Base-by-base conservation (phyloP, 2,888 invertebrate species). In the Idaea straminata region DNA sequence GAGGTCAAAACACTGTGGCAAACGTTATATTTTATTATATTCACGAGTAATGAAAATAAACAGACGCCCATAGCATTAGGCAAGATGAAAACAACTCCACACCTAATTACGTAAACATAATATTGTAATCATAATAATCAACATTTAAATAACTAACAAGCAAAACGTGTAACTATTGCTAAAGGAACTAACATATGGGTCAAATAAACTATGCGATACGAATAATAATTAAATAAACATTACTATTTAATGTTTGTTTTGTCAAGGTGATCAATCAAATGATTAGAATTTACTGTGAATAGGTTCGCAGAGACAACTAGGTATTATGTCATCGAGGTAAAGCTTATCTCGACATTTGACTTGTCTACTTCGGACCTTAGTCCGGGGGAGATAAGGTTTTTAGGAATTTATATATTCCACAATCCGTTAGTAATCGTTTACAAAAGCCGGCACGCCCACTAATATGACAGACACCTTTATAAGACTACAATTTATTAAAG, bases 111-210 rank as follows among this genome's bases (percentile, higher is more conserved):
- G 66, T 66, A 62, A 65, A 38, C 65, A 66, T 66, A 62, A 61
- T 61, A 66, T 65, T 62, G 59, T 66, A 65, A 68, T 67, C 65
- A 66, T 71, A 68, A 68, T 74, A 65, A 70, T 69, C 67, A 65
- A 66, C 67, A 72, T 68, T 73, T 70, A 67, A 72, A 71, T 71
- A 73, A 73, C 69, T 64, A 70, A 61, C 69, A 65, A 69, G 69
- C 71, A 67, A 67, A 71, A 69, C 70, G 71, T 73, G 70, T 74
- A 47, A 47, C 47, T 47, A 47, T 47, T 75, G 69, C 66, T 74
- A 72, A 77, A 76, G 75, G 72, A 74, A 71, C 69, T 71, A 66
- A 67, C 72, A 78, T 76, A 77, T 80, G 68, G 78, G 80, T 75
- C 77, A 79, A 69, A 74, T 70, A 69, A 75, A 76, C 72, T 71